Evolutionary conservation across 2,797 vertebrate species (phyloP).

Genomic region (Coendou prehensilis): DNA sequence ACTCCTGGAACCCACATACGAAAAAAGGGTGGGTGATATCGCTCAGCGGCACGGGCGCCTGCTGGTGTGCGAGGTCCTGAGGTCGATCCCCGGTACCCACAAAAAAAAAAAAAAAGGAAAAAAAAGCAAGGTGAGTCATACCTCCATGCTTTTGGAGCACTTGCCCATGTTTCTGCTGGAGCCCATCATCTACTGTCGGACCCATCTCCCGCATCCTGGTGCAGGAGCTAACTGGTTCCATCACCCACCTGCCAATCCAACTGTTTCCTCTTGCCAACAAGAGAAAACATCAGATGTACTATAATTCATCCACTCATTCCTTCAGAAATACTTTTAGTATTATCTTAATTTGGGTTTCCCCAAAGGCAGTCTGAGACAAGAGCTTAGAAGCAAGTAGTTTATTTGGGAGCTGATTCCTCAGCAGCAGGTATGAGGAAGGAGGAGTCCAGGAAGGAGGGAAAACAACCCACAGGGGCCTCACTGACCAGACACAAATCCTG

Average conservation of each 20-base stretch:
- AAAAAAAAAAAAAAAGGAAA: background rate
- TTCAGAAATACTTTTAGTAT: background rate
- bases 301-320: background rate
- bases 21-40: no score
- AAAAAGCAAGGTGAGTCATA: background rate
- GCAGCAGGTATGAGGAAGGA: background rate
- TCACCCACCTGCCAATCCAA: background rate
- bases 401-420: background rate
- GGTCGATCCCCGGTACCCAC: no score
- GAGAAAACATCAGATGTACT: background rate
- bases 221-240: background rate
- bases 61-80: no score
- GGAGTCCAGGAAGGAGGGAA: background rate
- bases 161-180: background rate
- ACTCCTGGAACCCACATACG: no score
- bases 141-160: background rate
- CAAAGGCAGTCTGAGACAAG: background rate
- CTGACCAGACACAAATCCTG: background rate
- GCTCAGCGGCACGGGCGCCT: no score
- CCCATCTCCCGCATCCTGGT: background rate
- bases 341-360: background rate
- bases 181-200: background rate
- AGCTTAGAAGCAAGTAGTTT: background rate
- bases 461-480: background rate
- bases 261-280: background rate